phyloP scores from a whole-genome alignment of 1,140 invertebrate species.

The Heliconius congener region DNA sequence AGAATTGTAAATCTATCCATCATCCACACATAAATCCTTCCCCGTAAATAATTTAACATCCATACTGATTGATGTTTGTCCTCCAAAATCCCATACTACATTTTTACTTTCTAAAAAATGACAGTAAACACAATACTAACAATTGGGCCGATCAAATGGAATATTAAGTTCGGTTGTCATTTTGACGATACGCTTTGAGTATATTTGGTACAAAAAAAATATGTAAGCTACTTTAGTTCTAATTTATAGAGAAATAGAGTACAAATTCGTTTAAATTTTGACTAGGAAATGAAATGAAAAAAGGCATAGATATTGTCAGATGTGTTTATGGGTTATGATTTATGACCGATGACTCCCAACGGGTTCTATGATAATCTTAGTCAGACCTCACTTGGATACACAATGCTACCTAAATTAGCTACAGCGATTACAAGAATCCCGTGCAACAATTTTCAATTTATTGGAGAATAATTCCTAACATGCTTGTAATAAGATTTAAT shows the following conservation, averaged over 20 bases:
- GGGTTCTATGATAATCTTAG: slow-evolving; percentile 80
- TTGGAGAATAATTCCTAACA: slow-evolving; percentile 14
- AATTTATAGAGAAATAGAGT: slow-evolving; percentile 32
- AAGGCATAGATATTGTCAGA: slow-evolving; percentile 71
- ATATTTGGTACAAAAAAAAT: not conserved
- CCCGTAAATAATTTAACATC: slow-evolving; percentile 55
- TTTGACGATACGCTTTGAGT: slow-evolving; percentile 69
- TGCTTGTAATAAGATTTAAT: slow-evolving; percentile 36
- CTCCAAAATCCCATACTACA: slow-evolving; percentile 55
- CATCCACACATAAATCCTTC: slow-evolving; percentile 37
- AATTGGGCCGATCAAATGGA: slow-evolving; percentile 80
- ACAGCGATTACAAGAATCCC: slow-evolving; percentile 56
- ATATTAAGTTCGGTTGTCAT: slow-evolving; percentile 80
- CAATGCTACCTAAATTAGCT: slow-evolving; percentile 82
- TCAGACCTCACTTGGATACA: slow-evolving; percentile 71
- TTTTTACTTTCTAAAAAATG: slow-evolving; percentile 71
- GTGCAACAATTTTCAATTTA: slow-evolving; percentile 9
- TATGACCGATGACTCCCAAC: slow-evolving; percentile 80
- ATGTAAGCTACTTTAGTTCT: slow-evolving; percentile 21
- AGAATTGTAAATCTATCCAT: slow-evolving; percentile 24
- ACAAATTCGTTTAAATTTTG: slow-evolving; percentile 34
- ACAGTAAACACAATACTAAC: slow-evolving; percentile 77
- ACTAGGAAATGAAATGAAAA: slow-evolving; percentile 69
- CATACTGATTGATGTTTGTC: slow-evolving; percentile 70
- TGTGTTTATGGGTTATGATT: slow-evolving; percentile 79